These are phyloP conservation scores for Stigmatopora nigra DNA, from an alignment of 2,113 vertebrate species.

Conservation along the genomic window DNA sequence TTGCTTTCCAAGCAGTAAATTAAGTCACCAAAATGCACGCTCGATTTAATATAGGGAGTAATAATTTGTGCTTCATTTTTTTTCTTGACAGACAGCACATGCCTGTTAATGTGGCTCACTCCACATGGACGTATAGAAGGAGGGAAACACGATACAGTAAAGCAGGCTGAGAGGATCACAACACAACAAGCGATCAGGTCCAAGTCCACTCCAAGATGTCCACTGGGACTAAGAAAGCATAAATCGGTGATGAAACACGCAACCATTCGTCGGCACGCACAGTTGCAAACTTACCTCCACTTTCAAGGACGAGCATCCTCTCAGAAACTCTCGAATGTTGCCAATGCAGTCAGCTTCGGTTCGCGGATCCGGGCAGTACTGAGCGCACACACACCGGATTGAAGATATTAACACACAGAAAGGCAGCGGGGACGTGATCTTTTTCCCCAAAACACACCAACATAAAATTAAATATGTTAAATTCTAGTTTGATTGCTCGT, in stretches of 20 bases:
- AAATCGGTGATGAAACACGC: background rate
- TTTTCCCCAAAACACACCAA: background rate
- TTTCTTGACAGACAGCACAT: constrained; percentile 42
- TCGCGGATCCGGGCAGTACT: constrained; percentile 86
- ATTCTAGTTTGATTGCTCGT: background rate
- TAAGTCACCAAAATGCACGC: no score
- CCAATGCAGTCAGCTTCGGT: constrained; percentile 80
- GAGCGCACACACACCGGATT: constrained; percentile 36
- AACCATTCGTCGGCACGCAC: background rate
- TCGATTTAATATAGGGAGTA: background rate
- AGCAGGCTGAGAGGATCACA: constrained; percentile 33
- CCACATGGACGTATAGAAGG: constrained; percentile 25
- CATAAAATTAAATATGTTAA: background rate
- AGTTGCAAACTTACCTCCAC: constrained; percentile 81
- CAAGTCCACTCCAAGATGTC: constrained; percentile 12
- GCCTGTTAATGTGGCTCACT: constrained; percentile 33
- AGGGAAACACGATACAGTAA: constrained; percentile 25
- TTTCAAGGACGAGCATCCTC: constrained; percentile 79
- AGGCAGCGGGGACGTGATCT: background rate
- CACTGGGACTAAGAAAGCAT: constrained; percentile 2
- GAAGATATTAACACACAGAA: constrained; percentile 33
- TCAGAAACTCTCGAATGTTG: constrained; percentile 88
- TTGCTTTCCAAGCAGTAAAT: no score
- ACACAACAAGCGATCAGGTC: constrained; percentile 21
- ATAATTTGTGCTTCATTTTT: background rate